Evolutionary conservation across 2,888 invertebrate species (phyloP).

Genomic region (Deroplatys truncata): DNA sequence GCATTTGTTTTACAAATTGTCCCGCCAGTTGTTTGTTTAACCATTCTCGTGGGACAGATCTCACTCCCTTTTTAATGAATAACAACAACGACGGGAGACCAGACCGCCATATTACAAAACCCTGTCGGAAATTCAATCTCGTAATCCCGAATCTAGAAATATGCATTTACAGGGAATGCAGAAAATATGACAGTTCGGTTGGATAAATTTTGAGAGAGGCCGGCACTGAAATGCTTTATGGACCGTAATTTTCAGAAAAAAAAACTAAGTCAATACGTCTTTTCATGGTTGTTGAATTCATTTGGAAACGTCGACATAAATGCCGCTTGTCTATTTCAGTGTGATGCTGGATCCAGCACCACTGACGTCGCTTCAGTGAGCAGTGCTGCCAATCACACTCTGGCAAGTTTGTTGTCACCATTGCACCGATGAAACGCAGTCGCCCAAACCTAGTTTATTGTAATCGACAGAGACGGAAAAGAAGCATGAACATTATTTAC

Average conservation of each 20-base stretch:
- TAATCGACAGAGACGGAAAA: no score
- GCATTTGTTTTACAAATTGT: not conserved
- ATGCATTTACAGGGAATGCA: not conserved
- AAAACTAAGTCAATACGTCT: not conserved
- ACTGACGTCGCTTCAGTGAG: no score
- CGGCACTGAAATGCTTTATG: not conserved
- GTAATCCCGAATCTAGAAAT: not conserved
- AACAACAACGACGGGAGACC: not conserved
- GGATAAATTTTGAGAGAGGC: not conserved
- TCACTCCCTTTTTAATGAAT: not conserved
- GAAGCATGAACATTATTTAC: no score
- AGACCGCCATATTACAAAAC: no score
- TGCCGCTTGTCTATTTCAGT: no score
- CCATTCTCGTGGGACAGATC: not conserved
- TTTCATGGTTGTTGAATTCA: not conserved
- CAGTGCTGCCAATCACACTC: no score
- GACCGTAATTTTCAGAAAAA: not conserved
- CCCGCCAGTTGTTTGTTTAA: not conserved
- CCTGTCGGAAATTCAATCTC: not conserved
- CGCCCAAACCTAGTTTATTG: no score
- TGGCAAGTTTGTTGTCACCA: no score
- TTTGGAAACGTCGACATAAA: not conserved
- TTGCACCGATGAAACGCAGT: no score
- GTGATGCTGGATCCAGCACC: no score
- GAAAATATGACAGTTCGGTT: not conserved